Percentiles rank a stretch among this genome's conserved stretches.
Evolutionary conservation across 2,888 invertebrate species (phyloP).

Genomic region (Netelia melanura): DNA sequence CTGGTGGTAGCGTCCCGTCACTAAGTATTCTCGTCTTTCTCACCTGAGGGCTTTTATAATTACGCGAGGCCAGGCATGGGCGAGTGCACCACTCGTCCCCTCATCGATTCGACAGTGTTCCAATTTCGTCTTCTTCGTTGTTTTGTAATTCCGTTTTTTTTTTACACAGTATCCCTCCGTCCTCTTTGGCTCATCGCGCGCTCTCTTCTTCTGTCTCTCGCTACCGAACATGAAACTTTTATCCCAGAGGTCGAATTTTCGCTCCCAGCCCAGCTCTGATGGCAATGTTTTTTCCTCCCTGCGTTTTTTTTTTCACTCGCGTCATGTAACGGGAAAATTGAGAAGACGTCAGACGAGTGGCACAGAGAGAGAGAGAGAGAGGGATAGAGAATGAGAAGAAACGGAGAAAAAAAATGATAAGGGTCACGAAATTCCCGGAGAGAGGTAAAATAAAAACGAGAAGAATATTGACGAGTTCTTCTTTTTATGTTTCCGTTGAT

Average conservation of each 20-base stretch:
- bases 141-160: slow-evolving; percentile 18
- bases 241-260: slow-evolving; percentile 51
- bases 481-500: slow-evolving; percentile 6
- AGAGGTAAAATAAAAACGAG: slow-evolving; percentile 2
- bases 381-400: not conserved
- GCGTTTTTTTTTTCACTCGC: slow-evolving; percentile 24
- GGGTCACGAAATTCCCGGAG: slow-evolving; percentile 33
- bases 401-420: slow-evolving; percentile 11
- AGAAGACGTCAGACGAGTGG: slow-evolving; percentile 20
- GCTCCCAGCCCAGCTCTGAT: slow-evolving; percentile 21
- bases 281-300: slow-evolving; percentile 38
- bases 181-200: too few relatives aligned
- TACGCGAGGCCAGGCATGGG: slow-evolving; percentile 6
- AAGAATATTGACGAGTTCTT: slow-evolving; percentile 66
- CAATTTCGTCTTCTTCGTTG: slow-evolving; percentile 41
- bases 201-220: slow-evolving; percentile 28
- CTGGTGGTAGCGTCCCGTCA: slow-evolving; percentile 28
- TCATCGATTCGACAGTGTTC: slow-evolving; percentile 64
- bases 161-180: not conserved
- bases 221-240: slow-evolving; percentile 49
- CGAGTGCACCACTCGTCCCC: slow-evolving; percentile 19
- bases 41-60: slow-evolving; percentile 64
- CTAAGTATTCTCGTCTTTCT: slow-evolving; percentile 13
- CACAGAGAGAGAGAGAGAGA: not conserved
- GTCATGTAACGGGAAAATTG: slow-evolving; percentile 61